phyloP scores from a whole-genome alignment of 2,888 invertebrate species.

The Heliothis peltigera region DNA sequence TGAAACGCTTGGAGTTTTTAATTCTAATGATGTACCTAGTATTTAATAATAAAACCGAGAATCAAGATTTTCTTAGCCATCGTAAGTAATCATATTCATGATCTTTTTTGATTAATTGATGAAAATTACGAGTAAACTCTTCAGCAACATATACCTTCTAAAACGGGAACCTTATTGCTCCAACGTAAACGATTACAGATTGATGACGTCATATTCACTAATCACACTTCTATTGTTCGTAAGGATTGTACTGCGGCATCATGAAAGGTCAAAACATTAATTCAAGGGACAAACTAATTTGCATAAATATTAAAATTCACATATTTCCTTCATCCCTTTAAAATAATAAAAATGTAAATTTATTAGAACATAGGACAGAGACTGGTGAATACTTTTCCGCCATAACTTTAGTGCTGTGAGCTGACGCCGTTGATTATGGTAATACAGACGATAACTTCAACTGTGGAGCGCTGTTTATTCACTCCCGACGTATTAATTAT shows the following conservation, averaged over 20 bases:
- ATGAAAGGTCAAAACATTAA: conserved; percentile 5
- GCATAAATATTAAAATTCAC: conserved; percentile 38
- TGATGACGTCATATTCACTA: neutral
- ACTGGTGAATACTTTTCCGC: conserved; percentile 26
- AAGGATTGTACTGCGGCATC: neutral
- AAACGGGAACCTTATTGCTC: too few relatives aligned
- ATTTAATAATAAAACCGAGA: neutral
- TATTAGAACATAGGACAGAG: conserved; percentile 15
- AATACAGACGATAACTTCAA: conserved; percentile 41
- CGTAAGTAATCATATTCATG: too few relatives aligned
- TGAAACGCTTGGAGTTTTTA: neutral
- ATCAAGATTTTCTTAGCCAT: too few relatives aligned
- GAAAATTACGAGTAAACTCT: too few relatives aligned
- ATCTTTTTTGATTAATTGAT: too few relatives aligned
- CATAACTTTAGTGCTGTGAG: conserved; percentile 25
- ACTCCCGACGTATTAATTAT: conserved; percentile 50
- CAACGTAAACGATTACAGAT: too few relatives aligned
- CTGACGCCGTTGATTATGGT: conserved; percentile 47
- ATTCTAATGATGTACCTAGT: neutral
- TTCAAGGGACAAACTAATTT: conserved; percentile 4
- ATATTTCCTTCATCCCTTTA: conserved; percentile 17
- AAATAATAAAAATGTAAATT: conserved; percentile 45
- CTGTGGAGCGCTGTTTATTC: conserved; percentile 43
- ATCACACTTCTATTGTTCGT: neutral
- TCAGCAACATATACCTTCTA: too few relatives aligned